A percentile compares a stretch with the other conserved stretches of the same genome.
These are phyloP conservation scores for Mnemiopsis leidyi DNA, from an alignment of 37 sponge, comb jelly and placozoan species.

Conservation along the genomic window DNA sequence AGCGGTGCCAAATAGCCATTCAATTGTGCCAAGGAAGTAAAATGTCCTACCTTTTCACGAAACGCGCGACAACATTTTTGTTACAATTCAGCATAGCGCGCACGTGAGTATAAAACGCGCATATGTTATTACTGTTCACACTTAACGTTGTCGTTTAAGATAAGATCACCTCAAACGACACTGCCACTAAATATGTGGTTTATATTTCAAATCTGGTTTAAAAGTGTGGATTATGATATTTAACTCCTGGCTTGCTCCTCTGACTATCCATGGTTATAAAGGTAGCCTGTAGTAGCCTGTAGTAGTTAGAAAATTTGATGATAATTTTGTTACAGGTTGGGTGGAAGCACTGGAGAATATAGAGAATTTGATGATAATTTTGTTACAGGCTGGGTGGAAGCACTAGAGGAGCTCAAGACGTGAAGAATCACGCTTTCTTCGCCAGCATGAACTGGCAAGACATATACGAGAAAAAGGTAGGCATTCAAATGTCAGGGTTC, in stretches of 20 bases:
- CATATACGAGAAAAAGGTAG: constrained; percentile 79
- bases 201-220: no score
- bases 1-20: no score
- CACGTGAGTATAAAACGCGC: neutral
- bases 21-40: neutral
- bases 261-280: no score
- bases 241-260: no score
- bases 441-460: constrained; percentile 81
- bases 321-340: constrained; percentile 69
- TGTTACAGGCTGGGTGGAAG: constrained; percentile 83
- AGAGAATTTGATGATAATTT: neutral
- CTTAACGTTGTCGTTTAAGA: no score
- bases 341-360: no score
- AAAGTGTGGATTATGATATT: no score
- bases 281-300: no score
- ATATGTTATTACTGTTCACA: no score
- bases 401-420: constrained; percentile 73
- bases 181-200: no score
- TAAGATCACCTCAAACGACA: no score
- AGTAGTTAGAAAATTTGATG: neutral
- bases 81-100: neutral
- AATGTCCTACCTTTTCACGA: neutral
- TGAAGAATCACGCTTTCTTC: constrained; percentile 79
- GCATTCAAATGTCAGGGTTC: no score
- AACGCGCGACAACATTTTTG: constrained; percentile 5